phyloP scores from a whole-genome alignment of 2,888 invertebrate species.

The Pocota personata region DNA sequence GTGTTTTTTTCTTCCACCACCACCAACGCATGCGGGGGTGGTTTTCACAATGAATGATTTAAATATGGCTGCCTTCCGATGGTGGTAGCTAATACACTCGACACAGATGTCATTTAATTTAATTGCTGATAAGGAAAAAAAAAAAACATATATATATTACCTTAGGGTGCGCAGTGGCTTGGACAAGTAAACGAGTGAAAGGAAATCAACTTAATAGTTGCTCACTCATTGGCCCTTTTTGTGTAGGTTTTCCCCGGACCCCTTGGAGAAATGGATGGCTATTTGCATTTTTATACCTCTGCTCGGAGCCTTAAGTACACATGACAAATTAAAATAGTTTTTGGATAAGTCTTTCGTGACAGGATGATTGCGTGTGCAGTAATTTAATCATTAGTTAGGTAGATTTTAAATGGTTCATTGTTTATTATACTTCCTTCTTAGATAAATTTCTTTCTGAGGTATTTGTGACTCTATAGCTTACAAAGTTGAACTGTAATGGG shows the following conservation, averaged over 20 bases:
- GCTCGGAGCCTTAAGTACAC: constrained; percentile 59
- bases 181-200: constrained; percentile 36
- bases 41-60: constrained; percentile 38
- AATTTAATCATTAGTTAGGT: constrained; percentile 48
- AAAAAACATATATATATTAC: too few species aligned
- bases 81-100: constrained; percentile 38
- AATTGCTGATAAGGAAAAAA: constrained; percentile 69
- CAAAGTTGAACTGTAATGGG: not conserved
- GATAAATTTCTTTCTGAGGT: not conserved
- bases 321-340: constrained; percentile 69
- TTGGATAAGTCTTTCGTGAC: constrained; percentile 50
- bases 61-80: constrained; percentile 63
- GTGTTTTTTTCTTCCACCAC: not conserved
- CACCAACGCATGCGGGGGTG: constrained; percentile 37
- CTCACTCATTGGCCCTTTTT: constrained; percentile 39
- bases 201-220: constrained; percentile 62
- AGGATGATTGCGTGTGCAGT: constrained; percentile 47
- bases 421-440: not conserved
- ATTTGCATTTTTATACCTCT: constrained; percentile 55
- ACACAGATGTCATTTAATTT: constrained; percentile 71
- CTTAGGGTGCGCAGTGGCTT: constrained; percentile 38
- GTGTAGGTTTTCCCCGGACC: not conserved
- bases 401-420: constrained; percentile 36
- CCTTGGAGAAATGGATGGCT: not conserved
- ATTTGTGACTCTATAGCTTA: not conserved